Evolutionary conservation across 1,140 invertebrate genomes (phyloP).

Genomic region (Myzus persicae): DNA sequence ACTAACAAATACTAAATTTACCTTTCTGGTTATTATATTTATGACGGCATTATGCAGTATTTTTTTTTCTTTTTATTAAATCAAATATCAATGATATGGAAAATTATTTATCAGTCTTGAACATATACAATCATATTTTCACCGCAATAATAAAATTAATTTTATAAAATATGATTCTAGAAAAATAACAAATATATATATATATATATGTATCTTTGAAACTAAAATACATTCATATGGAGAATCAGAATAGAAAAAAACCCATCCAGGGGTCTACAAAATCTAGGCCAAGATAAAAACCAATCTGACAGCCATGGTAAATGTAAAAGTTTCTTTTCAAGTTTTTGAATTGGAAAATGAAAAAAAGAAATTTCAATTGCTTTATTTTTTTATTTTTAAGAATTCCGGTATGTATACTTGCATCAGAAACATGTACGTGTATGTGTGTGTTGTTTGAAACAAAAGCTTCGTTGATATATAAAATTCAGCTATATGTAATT

Average conservation of each 20-base stretch:
- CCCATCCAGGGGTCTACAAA: background rate
- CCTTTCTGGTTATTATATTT: background rate
- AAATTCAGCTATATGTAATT: background rate
- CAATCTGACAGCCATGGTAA: background rate
- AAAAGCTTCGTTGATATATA: background rate
- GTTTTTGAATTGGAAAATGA: background rate
- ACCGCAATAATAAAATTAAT: background rate
- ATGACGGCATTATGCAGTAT: background rate
- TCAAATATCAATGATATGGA: background rate
- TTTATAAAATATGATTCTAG: background rate
- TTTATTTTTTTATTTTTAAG: background rate
- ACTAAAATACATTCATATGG: background rate
- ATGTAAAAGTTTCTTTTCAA: background rate
- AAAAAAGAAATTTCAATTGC: background rate
- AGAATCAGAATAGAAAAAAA: background rate
- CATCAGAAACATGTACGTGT: background rate
- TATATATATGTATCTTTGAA: background rate
- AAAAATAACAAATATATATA: background rate
- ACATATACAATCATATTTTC: background rate
- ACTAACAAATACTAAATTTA: background rate
- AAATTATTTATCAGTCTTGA: background rate
- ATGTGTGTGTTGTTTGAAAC: background rate
- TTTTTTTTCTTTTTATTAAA: too few species aligned
- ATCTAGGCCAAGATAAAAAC: background rate
- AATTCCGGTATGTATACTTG: background rate